Percentiles rank a stretch among this genome's conserved stretches.
These are phyloP conservation scores for Anas platyrhynchos DNA, from an alignment of 2,113 vertebrate genomes.

Conservation along the genomic window DNA sequence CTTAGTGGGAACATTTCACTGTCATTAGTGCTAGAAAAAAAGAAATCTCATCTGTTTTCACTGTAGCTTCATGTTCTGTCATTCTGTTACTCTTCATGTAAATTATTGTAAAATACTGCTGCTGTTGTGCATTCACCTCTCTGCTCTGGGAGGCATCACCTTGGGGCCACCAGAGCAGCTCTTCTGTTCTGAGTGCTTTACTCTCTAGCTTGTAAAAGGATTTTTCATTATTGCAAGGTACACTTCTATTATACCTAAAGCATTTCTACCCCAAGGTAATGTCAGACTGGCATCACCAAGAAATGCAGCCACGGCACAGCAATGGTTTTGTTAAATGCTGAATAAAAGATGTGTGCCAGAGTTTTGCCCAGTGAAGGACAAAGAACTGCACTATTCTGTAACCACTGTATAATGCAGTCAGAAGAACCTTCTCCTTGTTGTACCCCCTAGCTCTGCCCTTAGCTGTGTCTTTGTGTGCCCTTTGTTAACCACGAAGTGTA, in stretches of 20 bases:
- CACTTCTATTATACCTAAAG: not conserved
- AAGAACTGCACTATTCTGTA: not conserved
- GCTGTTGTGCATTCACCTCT: conserved; percentile 8
- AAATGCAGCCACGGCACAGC: not conserved
- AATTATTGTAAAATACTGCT: not conserved
- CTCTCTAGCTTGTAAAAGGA: conserved; percentile 2
- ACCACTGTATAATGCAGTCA: not conserved
- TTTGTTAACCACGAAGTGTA: not conserved
- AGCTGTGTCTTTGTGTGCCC: not conserved
- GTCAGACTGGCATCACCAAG: conserved; percentile 2
- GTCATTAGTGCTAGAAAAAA: not conserved
- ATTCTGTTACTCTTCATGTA: not conserved
- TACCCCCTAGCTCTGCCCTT: not conserved
- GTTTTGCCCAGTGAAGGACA: not conserved
- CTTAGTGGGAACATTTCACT: not conserved
- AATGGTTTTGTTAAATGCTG: not conserved
- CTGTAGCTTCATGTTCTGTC: not conserved
- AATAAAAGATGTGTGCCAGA: not conserved
- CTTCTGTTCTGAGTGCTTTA: not conserved
- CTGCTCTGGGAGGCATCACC: conserved; percentile 9
- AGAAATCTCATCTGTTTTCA: not conserved
- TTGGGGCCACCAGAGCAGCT: conserved; percentile 13
- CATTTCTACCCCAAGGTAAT: conserved; percentile 10
- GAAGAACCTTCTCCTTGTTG: not conserved
- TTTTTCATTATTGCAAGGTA: conserved; percentile 19